Evolutionary conservation across 2,113 vertebrate genomes (phyloP).

Genomic region (Leuciscus idus): DNA sequence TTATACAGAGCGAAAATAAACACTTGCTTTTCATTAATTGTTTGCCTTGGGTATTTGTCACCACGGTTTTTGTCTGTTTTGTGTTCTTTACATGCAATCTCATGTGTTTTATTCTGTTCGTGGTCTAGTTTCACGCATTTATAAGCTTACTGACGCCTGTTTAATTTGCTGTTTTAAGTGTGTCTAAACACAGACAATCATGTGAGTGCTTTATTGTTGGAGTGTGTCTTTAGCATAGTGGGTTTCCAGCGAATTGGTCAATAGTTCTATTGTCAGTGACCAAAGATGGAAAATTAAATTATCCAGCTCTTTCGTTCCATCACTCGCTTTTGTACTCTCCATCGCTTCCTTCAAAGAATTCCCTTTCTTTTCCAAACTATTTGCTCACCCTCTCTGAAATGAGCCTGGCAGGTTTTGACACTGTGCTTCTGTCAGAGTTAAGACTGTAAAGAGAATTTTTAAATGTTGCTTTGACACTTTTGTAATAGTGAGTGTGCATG

Average conservation of each 20-base stretch:
- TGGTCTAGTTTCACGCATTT: background rate
- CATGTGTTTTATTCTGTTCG: background rate
- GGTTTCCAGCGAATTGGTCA: constrained; percentile 44
- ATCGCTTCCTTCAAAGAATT: constrained; percentile 19
- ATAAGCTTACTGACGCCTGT: background rate
- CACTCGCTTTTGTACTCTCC: constrained; percentile 18
- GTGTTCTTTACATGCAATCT: background rate
- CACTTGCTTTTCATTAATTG: background rate
- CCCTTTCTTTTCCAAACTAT: background rate
- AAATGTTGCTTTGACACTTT: constrained; percentile 22
- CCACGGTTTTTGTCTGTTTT: background rate
- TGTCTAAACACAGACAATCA: background rate
- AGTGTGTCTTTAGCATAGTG: constrained; percentile 27
- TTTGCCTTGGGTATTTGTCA: constrained; percentile 6
- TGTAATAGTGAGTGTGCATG: background rate
- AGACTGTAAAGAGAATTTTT: constrained; percentile 36
- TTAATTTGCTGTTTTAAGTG: background rate
- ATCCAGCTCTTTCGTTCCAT: constrained; percentile 35
- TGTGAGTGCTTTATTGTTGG: background rate
- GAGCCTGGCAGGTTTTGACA: constrained; percentile 33
- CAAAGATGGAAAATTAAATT: constrained; percentile 52
- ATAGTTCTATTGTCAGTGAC: constrained; percentile 31
- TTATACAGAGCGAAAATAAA: constrained; percentile 41
- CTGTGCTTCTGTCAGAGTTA: constrained; percentile 23
- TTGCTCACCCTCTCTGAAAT: constrained; percentile 23